phyloP scores from a whole-genome alignment of 2,113 vertebrate species.

The Picathartes gymnocephalus region DNA sequence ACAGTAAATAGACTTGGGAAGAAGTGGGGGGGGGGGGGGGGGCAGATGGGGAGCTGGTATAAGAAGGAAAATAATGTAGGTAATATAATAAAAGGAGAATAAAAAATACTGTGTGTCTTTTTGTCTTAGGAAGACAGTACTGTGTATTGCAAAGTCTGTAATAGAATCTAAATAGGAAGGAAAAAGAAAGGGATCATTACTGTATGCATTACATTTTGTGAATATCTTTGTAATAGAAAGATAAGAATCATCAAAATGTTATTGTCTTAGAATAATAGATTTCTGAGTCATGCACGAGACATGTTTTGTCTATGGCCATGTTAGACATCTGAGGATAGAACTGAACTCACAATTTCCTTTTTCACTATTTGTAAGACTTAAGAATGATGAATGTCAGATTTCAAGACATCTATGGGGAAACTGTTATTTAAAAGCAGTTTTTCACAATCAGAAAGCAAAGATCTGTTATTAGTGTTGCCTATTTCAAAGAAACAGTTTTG shows the following conservation, averaged over 20 bases:
- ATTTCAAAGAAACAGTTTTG: background rate
- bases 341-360: background rate
- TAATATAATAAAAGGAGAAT: background rate
- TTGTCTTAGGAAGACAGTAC: background rate
- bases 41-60: background rate
- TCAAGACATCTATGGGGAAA: background rate
- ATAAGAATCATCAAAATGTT: constrained; percentile 1
- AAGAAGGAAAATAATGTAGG: background rate
- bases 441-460: background rate
- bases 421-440: constrained; percentile 13
- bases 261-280: background rate
- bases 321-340: background rate
- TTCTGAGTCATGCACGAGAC: background rate
- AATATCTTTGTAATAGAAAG: background rate
- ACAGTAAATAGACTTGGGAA: background rate
- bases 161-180: background rate
- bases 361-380: background rate
- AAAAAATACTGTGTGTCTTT: background rate
- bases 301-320: background rate
- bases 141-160: background rate
- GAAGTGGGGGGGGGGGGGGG: background rate
- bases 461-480: background rate
- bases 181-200: background rate
- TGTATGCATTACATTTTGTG: background rate
- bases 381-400: constrained; percentile 2